Evolutionary conservation across 2,113 vertebrate genomes (phyloP), one percentile per base, ranked within the genome.

Genomic region (Onychorhynchus coronatus): DNA sequence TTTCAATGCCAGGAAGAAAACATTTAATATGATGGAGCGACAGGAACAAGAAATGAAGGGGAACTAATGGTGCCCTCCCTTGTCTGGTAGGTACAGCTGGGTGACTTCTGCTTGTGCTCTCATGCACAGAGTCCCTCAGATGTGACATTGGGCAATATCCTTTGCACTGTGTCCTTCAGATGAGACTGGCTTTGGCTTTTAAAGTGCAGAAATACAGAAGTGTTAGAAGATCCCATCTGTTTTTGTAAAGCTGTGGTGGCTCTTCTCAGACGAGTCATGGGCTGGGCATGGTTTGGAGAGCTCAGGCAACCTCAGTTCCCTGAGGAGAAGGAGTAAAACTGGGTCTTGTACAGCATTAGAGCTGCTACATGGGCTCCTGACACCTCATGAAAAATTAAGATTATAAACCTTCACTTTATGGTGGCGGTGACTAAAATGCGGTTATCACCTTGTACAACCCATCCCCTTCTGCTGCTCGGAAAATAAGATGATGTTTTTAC

Each of bases 1-100:
- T 28, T 89, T 63, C 59, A 63, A 41, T 71, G 33, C 67, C 58
- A 27, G n/a, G 6, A 68, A 84, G 70, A 46, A 71, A 84, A 39
- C 28, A 81, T 53, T 67, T 22, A n/a, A 28, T 68, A 0, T 1
- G 11, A 44, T 2, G 55, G 59, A 62, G 70, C 13, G 92, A n/a
- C 66, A 52, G 70, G 77, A 78, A 16, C 9, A 31, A 46, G 88
- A 62, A 92, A 44, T 28, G 85, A 44, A 78, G 85, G 61, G 92
- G 85, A 78, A 72, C 80, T 95, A 85, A 53, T 87, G 89, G 42
- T 76, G 46, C 31, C 52, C 87, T 96, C 84, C 79, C 49, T 77
- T 56, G n/a, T 14, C 62, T 65, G 91, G 49, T 23, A 62, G 62
- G 50, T 71, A 16, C 14, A 67, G n/a, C 28, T 85, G 77, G 23